Evolutionary conservation across 2,113 vertebrate species (phyloP), one percentile per base, ranked within the genome.

Genomic region (Mustelus asterias): DNA sequence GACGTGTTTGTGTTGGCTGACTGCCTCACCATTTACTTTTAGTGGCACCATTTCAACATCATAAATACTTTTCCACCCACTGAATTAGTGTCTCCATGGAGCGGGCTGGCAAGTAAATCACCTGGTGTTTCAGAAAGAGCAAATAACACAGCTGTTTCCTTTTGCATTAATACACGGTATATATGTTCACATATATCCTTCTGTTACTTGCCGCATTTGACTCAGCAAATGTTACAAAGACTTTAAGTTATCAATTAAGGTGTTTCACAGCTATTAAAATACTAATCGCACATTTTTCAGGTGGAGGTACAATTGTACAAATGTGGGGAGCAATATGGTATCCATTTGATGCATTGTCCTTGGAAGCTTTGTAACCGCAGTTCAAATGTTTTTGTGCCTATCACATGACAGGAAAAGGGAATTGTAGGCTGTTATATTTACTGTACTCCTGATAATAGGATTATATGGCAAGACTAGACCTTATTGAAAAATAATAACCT

Each of bases 41-140:
- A 70, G 26, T 72, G 94, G 94, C 94, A 72, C 44, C 10, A 16
- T 72, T 95, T 95, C 94, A 95, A 95, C 67, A 95, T 44, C 67
- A 95, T 72, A 95, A 95, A 76, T 95, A 76, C 67, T 95, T 95
- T 72, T 95, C 94, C 94, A 95, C 65, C 94, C 41, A 44, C 44
- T 95, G 67, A 95, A 95, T 95, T 72, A 95, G 44, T 72, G 60
- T 72, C 41, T 70, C 69, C 54, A 60, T 18, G 94, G 69, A 54
- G 65, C 5, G 44, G 58, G 94, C 26, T 95, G 94, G 67, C 67
- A 41, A 54, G 41, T 95, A 76, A 95, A 72, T 76, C 67, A 95
- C 94, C 94, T 95, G 41, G 88, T 95, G 37, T 54, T 95, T 95
- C 94, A 76, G 41, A 72, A 76, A 72, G 41, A 54, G n/a, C 69